Percentiles rank a stretch among this genome's conserved stretches.
phyloP scores from a whole-genome alignment of 2,113 vertebrate species.

The Megalops atlanticus region DNA sequence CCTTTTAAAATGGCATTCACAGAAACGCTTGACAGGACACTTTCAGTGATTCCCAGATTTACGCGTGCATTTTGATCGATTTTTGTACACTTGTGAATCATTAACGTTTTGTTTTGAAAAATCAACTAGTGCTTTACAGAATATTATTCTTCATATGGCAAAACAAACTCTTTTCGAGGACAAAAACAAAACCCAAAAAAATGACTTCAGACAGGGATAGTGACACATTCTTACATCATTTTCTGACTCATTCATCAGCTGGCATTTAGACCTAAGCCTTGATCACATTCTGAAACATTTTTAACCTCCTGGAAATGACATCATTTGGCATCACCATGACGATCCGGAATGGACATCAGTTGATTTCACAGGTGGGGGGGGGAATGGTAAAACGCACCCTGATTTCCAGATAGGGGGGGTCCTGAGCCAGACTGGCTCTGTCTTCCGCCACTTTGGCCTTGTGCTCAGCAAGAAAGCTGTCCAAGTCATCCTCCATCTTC shows the following conservation, averaged over 20 bases:
- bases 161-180: no score
- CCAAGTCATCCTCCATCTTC: slow-evolving; percentile 81
- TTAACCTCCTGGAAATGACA: not conserved
- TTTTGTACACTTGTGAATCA: no score
- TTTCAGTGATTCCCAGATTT: no score
- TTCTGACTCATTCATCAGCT: not conserved
- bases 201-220: no score
- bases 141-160: no score
- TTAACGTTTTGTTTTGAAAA: no score
- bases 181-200: no score
- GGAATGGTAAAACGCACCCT: slow-evolving; percentile 65
- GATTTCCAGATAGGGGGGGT: slow-evolving; percentile 89
- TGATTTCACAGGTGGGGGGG: not conserved
- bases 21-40: no score
- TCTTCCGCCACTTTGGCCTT: slow-evolving; percentile 82
- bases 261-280: not conserved
- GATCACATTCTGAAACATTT: not conserved
- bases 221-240: no score
- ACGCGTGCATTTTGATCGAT: no score
- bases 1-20: no score
- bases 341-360: not conserved
- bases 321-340: not conserved
- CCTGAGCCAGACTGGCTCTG: slow-evolving; percentile 78
- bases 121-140: not conserved
- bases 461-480: slow-evolving; percentile 82